phyloP scores from a whole-genome alignment of 2,888 invertebrate species.

The Scaptomyza cyrtandrae region DNA sequence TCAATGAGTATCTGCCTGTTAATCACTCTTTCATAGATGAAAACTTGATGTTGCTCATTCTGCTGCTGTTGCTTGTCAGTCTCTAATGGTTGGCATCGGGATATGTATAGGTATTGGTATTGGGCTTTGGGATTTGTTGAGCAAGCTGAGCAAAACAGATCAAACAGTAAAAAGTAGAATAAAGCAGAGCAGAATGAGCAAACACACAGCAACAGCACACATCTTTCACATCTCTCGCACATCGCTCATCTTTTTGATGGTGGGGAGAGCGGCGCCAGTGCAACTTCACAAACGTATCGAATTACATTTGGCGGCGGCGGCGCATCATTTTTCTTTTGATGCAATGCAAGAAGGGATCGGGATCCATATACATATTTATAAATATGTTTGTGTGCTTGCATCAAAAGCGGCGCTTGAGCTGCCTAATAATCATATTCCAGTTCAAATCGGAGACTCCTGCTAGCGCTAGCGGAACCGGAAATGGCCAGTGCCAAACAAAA shows the following conservation, averaged over 20 bases:
- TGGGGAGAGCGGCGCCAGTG: slow-evolving; percentile 64
- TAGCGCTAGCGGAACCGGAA: slow-evolving; percentile 73
- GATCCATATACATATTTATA: neutral
- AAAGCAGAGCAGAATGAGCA: slow-evolving; percentile 10
- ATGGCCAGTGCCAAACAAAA: slow-evolving; percentile 51
- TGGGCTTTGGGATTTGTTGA: slow-evolving; percentile 42
- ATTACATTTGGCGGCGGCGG: slow-evolving; percentile 61
- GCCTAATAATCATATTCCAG: slow-evolving; percentile 38
- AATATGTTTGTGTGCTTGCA: slow-evolving; percentile 9
- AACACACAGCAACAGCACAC: neutral
- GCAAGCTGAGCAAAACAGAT: slow-evolving; percentile 53
- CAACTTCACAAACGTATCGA: slow-evolving; percentile 63
- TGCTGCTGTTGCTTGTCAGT: slow-evolving; percentile 51
- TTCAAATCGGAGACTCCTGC: neutral
- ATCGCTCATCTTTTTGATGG: slow-evolving; percentile 42
- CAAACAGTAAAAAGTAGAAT: slow-evolving; percentile 4
- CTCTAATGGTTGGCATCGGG: slow-evolving; percentile 61
- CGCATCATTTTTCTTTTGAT: slow-evolving; percentile 56
- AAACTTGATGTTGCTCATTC: neutral
- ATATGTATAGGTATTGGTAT: slow-evolving; percentile 20
- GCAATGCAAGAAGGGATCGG: slow-evolving; percentile 25
- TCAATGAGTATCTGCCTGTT: neutral
- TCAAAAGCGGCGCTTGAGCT: slow-evolving; percentile 37
- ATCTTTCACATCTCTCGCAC: slow-evolving; percentile 9
- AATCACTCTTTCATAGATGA: neutral